phyloP scores from a whole-genome alignment of 1,140 invertebrate species.

The Diprion similis region DNA sequence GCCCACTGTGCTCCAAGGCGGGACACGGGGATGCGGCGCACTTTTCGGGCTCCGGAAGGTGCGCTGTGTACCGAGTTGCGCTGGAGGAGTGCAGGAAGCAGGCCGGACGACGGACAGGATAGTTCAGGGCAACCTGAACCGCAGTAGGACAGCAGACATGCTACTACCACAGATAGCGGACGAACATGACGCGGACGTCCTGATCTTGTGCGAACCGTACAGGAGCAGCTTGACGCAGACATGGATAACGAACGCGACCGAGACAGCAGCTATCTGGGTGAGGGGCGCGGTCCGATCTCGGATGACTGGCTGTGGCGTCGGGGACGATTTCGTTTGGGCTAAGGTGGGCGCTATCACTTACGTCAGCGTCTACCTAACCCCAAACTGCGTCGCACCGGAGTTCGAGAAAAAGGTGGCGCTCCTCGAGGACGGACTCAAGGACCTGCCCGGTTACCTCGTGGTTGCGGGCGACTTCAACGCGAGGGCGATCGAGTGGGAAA shows the following conservation, averaged over 20 bases:
- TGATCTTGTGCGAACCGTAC: slow-evolving; percentile 22
- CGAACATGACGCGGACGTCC: not conserved
- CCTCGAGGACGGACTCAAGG: slow-evolving; percentile 13
- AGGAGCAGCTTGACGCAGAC: not conserved
- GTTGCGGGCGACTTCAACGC: slow-evolving; percentile 37
- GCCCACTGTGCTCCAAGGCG: too few relatives aligned
- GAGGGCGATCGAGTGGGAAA: slow-evolving; percentile 33
- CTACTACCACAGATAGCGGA: slow-evolving; percentile 8
- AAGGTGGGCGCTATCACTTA: too few relatives aligned
- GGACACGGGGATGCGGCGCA: too few relatives aligned
- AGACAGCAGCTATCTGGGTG: slow-evolving; percentile 24
- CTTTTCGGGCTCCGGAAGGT: too few relatives aligned
- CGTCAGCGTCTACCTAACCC: too few relatives aligned
- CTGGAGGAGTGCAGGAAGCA: too few relatives aligned
- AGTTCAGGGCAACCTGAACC: too few relatives aligned
- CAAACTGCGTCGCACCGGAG: slow-evolving; percentile 20
- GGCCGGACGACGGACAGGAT: too few relatives aligned
- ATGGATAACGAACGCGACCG: not conserved
- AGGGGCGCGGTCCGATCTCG: not conserved
- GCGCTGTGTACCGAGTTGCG: too few relatives aligned
- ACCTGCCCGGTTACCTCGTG: slow-evolving; percentile 8
- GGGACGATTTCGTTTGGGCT: slow-evolving; percentile 30
- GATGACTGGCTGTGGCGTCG: slow-evolving; percentile 11
- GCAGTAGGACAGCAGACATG: slow-evolving; percentile 15
- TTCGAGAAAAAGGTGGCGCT: slow-evolving; percentile 19